Base-by-base conservation (phyloP, 2,888 invertebrate species). In the Saturnia pavonia region DNA sequence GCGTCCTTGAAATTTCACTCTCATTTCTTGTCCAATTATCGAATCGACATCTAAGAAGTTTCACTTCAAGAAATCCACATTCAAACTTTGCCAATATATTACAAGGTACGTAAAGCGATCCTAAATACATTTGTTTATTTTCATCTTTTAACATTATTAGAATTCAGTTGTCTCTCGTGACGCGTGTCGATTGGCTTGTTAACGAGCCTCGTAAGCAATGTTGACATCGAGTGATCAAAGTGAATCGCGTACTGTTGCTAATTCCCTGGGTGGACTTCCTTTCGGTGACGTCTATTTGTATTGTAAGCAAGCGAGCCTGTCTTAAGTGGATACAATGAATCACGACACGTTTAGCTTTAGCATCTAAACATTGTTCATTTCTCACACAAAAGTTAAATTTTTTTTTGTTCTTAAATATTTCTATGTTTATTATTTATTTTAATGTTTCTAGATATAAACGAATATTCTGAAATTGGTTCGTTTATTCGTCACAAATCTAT, bases 191-290 rank as follows among this genome's bases (percentile, higher is more conserved):
- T 86, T 83, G 88, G 86, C 88, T 92, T 90, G 89, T 92, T 92
- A 92, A 90, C 85, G 88, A 89, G 91, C 80, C 80, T 76, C 85
- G 91, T 85, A 67, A 76, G 85, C 73, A 75, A 92, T 92, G 90
- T 87, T 88, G 92, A 91, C 92, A 88, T 82, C 80, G 72, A 68
- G 72, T 90, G 93, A 92, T 92, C 92, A 92, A 92, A 92, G 92
- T 74, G 75, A 72, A 76, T 74, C 77, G 74, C 74, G 74, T 73
- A 73, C 65, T 65, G 69, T 72, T 72, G 74, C 78, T 81, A 79
- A 82, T 82, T 79, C 80, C 71, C 34, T 34, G 75, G 77, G 77
- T 25, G 77, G 74, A 77, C 75, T 80, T 80, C 77, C 80, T 75
- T 76, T 73, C 71, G 75, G 72, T 69, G 78, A 79, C 76, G 78